phyloP scores from a whole-genome alignment of 2,888 invertebrate genomes.

The Cepaea hortensis region DNA sequence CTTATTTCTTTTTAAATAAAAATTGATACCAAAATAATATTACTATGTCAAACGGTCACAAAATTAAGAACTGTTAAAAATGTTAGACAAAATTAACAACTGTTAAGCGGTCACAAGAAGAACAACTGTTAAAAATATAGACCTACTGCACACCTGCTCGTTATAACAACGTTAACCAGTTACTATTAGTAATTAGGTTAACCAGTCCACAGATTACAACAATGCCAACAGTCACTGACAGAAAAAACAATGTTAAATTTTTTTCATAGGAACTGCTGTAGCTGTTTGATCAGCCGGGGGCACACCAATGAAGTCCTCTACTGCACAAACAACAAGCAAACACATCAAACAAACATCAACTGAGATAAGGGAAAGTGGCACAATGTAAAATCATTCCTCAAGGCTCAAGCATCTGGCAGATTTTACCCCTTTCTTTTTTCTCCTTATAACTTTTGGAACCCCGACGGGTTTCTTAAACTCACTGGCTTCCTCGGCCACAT shows the following conservation, averaged over 20 bases:
- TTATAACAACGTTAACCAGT: not conserved
- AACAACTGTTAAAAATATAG: not conserved
- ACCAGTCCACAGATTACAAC: not conserved
- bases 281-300: not conserved
- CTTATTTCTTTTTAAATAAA: too few relatives aligned
- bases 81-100: too few relatives aligned
- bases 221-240: too few relatives aligned
- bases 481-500: not conserved
- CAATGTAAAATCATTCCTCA: slow-evolving; percentile 1
- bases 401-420: not conserved
- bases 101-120: too few relatives aligned
- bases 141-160: not conserved
- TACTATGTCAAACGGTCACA: not conserved
- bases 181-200: not conserved
- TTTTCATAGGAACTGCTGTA: not conserved
- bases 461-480: slow-evolving; percentile 39
- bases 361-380: not conserved
- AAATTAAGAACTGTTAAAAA: not conserved
- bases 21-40: too few relatives aligned
- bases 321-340: not conserved
- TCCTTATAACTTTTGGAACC: slow-evolving; percentile 40
- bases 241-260: too few relatives aligned
- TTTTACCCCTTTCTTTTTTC: slow-evolving; percentile 39
- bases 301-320: not conserved
- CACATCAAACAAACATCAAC: not conserved